Conservation (phyloP, 1,140 invertebrate species). For the Psix sp. region DNA sequence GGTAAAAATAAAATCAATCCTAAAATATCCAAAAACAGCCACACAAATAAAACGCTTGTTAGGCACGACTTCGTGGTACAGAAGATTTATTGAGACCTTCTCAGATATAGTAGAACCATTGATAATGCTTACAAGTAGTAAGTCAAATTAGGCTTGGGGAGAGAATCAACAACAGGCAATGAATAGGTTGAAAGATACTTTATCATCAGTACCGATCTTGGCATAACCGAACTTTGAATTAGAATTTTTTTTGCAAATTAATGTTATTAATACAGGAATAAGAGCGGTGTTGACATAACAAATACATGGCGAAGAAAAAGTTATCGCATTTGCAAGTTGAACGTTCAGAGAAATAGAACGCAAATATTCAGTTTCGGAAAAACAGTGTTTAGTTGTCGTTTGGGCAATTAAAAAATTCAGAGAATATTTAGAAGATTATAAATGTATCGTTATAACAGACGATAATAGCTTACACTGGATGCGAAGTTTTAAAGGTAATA, state of each 20-base stretch:
- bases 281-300: background rate
- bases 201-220: background rate
- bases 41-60: background rate
- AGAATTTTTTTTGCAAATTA: background rate
- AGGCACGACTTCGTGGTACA: background rate
- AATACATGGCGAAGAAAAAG: background rate
- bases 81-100: background rate
- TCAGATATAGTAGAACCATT: background rate
- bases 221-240: background rate
- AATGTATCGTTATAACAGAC: background rate
- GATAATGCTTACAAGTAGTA: background rate
- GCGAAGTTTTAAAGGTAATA: background rate
- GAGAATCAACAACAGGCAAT: background rate
- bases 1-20: background rate
- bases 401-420: background rate
- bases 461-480: background rate
- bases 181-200: background rate
- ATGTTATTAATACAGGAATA: background rate
- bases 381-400: background rate
- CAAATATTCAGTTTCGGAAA: background rate
- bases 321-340: background rate
- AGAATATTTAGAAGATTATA: background rate
- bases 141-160: background rate
- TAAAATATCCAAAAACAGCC: background rate
- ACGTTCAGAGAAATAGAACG: background rate